Conservation (phyloP, 2,888 invertebrate genomes). For the Drosophila incognita region DNA sequence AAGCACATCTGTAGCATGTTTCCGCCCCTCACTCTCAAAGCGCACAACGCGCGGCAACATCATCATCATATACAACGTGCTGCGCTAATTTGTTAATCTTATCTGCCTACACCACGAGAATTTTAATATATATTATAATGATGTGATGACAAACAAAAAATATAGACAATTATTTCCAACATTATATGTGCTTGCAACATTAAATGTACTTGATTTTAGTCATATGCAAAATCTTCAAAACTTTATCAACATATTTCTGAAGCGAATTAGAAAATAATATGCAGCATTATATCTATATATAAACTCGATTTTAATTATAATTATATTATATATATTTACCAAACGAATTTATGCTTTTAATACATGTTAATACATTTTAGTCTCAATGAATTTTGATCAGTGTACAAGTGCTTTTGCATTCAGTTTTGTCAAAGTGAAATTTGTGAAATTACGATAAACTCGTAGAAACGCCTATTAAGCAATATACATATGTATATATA, state of each 20-base stretch:
- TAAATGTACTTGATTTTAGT: neutral
- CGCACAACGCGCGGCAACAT: neutral
- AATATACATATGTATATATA: neutral
- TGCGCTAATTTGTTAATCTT: constrained; percentile 19
- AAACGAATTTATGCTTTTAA: neutral
- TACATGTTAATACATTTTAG: neutral
- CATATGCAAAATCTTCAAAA: neutral
- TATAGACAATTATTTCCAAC: neutral
- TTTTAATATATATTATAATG: neutral
- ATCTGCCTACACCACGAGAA: constrained; percentile 20
- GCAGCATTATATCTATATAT: neutral
- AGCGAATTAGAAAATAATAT: neutral
- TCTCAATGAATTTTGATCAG: constrained; percentile 9
- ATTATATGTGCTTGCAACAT: neutral
- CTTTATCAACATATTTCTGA: neutral
- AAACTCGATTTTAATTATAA: neutral
- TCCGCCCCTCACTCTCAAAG: constrained; percentile 3
- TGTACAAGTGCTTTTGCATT: neutral
- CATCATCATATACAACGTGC: neutral
- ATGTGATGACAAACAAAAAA: neutral
- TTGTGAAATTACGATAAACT: constrained; percentile 15
- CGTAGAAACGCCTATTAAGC: constrained; percentile 18
- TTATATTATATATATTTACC: neutral
- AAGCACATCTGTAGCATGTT: constrained; percentile 31
- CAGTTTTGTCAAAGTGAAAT: neutral